Conservation (phyloP, 2,888 invertebrate species). For the Colletes collaris region DNA sequence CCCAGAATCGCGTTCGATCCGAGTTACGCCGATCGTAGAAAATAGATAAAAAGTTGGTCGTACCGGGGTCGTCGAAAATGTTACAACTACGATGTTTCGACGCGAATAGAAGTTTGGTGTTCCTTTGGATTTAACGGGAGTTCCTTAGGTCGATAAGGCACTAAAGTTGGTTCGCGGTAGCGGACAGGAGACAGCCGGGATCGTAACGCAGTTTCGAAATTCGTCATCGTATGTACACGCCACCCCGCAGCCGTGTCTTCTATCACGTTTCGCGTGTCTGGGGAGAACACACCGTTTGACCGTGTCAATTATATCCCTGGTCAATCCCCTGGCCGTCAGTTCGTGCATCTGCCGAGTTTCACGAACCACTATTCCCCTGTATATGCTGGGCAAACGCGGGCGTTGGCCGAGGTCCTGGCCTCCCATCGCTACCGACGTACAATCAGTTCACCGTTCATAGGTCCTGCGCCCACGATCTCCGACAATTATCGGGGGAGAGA, state of each 20-base stretch:
- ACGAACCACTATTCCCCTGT: constrained; percentile 56
- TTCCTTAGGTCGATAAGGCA: too few relatives aligned
- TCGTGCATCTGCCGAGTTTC: constrained; percentile 68
- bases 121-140: too few relatives aligned
- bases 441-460: constrained; percentile 67
- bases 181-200: constrained; percentile 17
- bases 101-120: too few relatives aligned
- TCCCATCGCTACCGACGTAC: constrained; percentile 58
- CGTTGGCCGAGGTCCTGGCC: constrained; percentile 35
- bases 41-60: too few relatives aligned
- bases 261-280: constrained; percentile 65
- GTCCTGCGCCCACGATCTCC: constrained; percentile 57
- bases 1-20: too few relatives aligned
- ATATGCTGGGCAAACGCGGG: constrained; percentile 58
- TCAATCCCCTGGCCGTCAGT: constrained; percentile 64
- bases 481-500: constrained; percentile 61
- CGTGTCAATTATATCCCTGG: constrained; percentile 69
- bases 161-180: neutral
- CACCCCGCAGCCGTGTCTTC: constrained; percentile 46
- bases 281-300: constrained; percentile 69
- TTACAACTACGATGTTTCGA: too few relatives aligned
- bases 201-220: constrained; percentile 40
- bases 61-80: too few relatives aligned
- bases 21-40: too few relatives aligned
- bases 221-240: constrained; percentile 50